Evolutionary conservation across 2,113 vertebrate species (phyloP).

Genomic region (Nycticorax nycticorax): DNA sequence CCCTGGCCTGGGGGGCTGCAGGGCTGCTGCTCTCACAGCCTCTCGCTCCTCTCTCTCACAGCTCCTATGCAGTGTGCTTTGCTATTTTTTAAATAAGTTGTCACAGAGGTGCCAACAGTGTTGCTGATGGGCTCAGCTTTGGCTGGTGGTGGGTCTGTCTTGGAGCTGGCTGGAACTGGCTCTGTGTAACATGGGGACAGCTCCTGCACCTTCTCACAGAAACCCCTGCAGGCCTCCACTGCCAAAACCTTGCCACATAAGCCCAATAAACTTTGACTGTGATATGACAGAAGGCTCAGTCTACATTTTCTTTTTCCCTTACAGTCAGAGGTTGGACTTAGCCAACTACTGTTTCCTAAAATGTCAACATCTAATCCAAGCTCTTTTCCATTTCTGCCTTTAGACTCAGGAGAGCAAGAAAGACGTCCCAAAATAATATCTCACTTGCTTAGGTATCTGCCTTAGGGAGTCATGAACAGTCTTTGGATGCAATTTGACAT

Average conservation of each 20-base stretch:
- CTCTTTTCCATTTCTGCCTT: neutral
- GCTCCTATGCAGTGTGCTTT: neutral
- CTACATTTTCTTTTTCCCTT: neutral
- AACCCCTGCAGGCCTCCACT: neutral
- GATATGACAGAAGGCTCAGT: neutral
- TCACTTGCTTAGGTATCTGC: neutral
- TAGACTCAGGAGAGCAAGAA: neutral
- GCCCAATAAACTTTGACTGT: neutral
- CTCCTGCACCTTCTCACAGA: neutral
- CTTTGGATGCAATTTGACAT: neutral
- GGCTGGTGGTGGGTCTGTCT: fast-evolving
- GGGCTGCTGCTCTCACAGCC: neutral
- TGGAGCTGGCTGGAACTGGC: neutral
- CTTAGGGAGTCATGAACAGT: neutral
- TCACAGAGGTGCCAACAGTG: neutral
- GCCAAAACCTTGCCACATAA: neutral
- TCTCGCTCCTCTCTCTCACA: neutral
- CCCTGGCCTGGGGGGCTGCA: neutral
- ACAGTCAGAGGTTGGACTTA: neutral
- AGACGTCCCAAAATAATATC: neutral
- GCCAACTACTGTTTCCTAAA: neutral
- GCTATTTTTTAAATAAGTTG: neutral
- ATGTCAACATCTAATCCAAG: neutral
- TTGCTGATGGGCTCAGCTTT: neutral
- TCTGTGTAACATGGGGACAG: neutral